These are phyloP conservation scores for Plemyria rubiginata DNA, from an alignment of 2,888 invertebrate genomes.

Conservation along the genomic window DNA sequence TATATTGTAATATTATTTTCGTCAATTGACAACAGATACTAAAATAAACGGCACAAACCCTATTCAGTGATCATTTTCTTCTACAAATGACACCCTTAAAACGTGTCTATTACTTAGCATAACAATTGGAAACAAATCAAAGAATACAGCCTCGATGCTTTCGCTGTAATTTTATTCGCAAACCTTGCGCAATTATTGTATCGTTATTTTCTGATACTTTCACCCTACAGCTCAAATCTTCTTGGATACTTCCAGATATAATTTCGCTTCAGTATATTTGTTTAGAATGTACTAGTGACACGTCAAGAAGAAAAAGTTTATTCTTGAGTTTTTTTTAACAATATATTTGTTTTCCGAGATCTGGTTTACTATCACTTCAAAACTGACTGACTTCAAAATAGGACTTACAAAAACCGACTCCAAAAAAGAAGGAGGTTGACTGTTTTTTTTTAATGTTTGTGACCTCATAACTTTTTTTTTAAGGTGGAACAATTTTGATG, in stretches of 20 bases:
- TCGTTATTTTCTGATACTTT: constrained; percentile 26
- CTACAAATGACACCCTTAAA: background rate
- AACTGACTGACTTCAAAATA: no score
- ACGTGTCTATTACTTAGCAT: constrained; percentile 7
- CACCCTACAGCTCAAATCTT: constrained; percentile 16
- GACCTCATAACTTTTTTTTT: no score
- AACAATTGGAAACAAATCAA: constrained; percentile 15
- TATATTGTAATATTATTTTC: no score
- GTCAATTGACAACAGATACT: background rate
- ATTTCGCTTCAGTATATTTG: background rate
- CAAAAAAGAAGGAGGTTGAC: no score
- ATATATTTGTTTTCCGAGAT: no score
- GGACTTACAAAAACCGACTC: no score
- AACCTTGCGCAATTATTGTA: constrained; percentile 26
- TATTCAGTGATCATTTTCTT: background rate
- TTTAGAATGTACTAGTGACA: no score
- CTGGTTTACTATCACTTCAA: no score
- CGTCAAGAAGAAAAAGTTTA: no score
- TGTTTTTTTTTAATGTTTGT: no score
- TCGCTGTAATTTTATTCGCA: constrained; percentile 19
- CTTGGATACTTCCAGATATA: constrained; percentile 16
- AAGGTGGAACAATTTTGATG: no score
- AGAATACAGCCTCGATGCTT: constrained; percentile 7
- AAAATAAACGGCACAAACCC: background rate
- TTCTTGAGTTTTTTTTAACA: no score